phyloP scores from a whole-genome alignment of 2,797 vertebrate species.

The Ataeniobius toweri region DNA sequence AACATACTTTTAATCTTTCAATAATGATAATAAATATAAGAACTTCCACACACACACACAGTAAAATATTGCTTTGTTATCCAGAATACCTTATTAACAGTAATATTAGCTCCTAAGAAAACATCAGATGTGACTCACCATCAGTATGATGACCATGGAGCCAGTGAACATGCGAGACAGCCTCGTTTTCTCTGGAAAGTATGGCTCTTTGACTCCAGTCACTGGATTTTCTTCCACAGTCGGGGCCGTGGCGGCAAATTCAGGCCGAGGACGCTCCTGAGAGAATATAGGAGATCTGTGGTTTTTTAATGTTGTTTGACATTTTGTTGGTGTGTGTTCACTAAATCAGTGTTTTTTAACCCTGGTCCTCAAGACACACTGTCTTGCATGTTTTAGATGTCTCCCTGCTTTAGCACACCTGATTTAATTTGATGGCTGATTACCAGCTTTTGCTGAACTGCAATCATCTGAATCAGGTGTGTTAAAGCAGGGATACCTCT shows the following conservation, averaged over 20 bases:
- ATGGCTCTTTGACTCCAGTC: conserved; percentile 84
- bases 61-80: not conserved
- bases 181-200: conserved; percentile 78
- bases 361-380: too few species aligned
- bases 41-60: too few species aligned
- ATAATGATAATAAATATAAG: too few species aligned
- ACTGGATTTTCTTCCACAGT: conserved; percentile 82
- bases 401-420: too few species aligned
- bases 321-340: not conserved
- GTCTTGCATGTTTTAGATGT: too few species aligned
- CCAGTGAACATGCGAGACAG: conserved; percentile 81
- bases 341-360: not conserved
- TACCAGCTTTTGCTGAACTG: too few species aligned
- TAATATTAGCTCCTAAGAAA: not conserved
- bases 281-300: conserved; percentile 1
- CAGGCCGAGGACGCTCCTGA: conserved; percentile 82
- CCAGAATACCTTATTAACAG: not conserved
- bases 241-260: conserved; percentile 82
- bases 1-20: too few species aligned
- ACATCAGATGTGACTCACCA: conserved; percentile 72
- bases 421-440: too few species aligned
- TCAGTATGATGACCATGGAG: conserved; percentile 84
- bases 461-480: too few species aligned
- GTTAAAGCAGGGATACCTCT: too few species aligned
- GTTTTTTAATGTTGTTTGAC: not conserved